These are phyloP conservation scores for Carduelis carduelis DNA, from an alignment of 2,797 vertebrate genomes.

Conservation along the genomic window DNA sequence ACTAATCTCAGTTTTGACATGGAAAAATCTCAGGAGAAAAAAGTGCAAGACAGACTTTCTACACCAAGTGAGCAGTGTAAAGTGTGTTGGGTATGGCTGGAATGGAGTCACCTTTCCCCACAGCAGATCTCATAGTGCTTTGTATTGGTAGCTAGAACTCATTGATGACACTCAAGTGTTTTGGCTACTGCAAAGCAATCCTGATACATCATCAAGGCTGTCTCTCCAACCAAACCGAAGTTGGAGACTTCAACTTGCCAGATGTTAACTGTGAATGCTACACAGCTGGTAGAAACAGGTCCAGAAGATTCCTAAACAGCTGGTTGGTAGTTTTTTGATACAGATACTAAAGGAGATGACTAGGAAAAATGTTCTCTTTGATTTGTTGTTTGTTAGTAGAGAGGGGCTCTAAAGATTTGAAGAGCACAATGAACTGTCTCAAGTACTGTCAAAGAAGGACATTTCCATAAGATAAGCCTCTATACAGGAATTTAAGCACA, in stretches of 20 bases:
- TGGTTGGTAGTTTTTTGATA: not conserved
- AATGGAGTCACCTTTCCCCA: not conserved
- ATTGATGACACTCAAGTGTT: not conserved
- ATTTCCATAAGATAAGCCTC: not conserved
- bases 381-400: not conserved
- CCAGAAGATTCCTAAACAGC: not conserved
- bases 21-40: not conserved
- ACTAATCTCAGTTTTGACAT: not conserved
- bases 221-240: not conserved
- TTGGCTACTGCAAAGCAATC: not conserved
- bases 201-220: not conserved
- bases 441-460: not conserved
- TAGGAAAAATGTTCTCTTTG: not conserved
- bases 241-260: not conserved
- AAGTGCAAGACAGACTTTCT: not conserved
- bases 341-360: not conserved
- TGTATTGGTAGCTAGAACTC: fast-evolving
- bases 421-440: not conserved
- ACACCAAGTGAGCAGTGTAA: not conserved
- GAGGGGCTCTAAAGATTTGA: not conserved
- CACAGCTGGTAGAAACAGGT: not conserved
- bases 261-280: not conserved
- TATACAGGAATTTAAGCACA: not conserved
- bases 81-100: not conserved
- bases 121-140: not conserved